A percentile compares a stretch with the other conserved stretches of the same genome.
Conservation (phyloP, 2,113 vertebrate species). For the Rhea americana region DNA sequence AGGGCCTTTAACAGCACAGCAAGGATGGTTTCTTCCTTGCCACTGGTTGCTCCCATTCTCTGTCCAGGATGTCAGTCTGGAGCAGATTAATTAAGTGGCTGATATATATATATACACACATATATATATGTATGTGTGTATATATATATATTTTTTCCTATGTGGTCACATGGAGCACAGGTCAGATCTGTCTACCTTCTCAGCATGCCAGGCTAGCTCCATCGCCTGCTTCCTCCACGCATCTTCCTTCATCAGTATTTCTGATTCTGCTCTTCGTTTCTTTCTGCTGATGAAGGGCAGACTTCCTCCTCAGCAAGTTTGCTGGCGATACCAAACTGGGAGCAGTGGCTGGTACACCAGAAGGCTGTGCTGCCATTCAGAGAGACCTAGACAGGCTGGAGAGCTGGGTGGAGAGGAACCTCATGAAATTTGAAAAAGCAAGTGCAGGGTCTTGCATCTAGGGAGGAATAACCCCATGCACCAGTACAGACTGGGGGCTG, state of each 20-base stretch:
- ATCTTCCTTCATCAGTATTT: neutral
- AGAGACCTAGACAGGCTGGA: too few relatives aligned
- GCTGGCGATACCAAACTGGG: too few relatives aligned
- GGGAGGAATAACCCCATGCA: too few relatives aligned
- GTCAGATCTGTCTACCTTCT: neutral
- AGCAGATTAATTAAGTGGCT: neutral
- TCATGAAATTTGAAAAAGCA: too few relatives aligned
- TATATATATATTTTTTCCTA: too few relatives aligned
- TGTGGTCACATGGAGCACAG: rapidly evolving
- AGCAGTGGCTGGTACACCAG: too few relatives aligned
- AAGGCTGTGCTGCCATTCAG: too few relatives aligned
- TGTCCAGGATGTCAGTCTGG: neutral
- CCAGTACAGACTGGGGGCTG: too few relatives aligned
- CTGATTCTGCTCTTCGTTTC: neutral
- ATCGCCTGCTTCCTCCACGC: rapidly evolving
- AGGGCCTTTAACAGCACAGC: neutral
- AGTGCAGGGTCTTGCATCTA: too few relatives aligned
- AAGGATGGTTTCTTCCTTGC: neutral
- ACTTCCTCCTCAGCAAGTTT: too few relatives aligned
- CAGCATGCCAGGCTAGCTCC: rapidly evolving
- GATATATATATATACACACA: neutral
- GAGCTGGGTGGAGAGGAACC: too few relatives aligned
- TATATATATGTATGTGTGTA: too few relatives aligned
- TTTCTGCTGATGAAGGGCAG: neutral
- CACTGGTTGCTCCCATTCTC: neutral